Percentiles rank a stretch among this genome's conserved stretches.
phyloP scores from a whole-genome alignment of 2,888 invertebrate species.

The Heliconius ethilla region DNA sequence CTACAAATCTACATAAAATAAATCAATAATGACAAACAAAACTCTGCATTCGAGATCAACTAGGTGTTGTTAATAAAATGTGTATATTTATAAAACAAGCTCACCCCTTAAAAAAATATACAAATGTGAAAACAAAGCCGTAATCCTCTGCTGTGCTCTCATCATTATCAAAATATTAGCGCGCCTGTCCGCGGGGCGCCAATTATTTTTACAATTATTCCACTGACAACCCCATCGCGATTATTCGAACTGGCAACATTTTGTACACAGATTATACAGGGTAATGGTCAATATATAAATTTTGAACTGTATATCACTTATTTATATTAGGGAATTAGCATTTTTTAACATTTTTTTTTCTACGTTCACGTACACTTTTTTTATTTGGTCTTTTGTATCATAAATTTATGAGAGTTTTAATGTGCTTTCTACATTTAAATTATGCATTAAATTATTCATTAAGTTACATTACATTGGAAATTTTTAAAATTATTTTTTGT shows the following conservation, averaged over 20 bases:
- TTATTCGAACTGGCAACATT: slow-evolving; percentile 68
- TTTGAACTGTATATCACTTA: not conserved
- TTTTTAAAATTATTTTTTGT: not conserved
- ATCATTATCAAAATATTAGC: slow-evolving; percentile 79
- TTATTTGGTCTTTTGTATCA: not conserved
- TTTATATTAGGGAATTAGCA: not conserved
- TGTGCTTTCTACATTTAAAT: not conserved
- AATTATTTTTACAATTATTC: slow-evolving; percentile 66
- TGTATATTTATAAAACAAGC: slow-evolving; percentile 57
- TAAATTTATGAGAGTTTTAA: not conserved
- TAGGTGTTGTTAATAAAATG: slow-evolving; percentile 36
- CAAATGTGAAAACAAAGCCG: slow-evolving; percentile 73
- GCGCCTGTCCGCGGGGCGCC: slow-evolving; percentile 76
- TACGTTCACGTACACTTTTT: not conserved
- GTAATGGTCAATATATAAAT: not conserved
- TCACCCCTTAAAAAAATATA: slow-evolving; percentile 57
- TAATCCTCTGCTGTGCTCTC: slow-evolving; percentile 63
- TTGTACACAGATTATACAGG: slow-evolving; percentile 26
- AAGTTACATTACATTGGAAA: not conserved
- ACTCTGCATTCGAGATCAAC: slow-evolving; percentile 12
- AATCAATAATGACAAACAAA: slow-evolving; percentile 26
- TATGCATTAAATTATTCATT: not conserved
- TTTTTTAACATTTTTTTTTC: no score
- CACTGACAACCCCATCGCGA: slow-evolving; percentile 73
- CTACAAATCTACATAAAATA: not conserved